phyloP scores from a whole-genome alignment of 92 coral and sea anemone genomes.

The Bergia sp. region DNA sequence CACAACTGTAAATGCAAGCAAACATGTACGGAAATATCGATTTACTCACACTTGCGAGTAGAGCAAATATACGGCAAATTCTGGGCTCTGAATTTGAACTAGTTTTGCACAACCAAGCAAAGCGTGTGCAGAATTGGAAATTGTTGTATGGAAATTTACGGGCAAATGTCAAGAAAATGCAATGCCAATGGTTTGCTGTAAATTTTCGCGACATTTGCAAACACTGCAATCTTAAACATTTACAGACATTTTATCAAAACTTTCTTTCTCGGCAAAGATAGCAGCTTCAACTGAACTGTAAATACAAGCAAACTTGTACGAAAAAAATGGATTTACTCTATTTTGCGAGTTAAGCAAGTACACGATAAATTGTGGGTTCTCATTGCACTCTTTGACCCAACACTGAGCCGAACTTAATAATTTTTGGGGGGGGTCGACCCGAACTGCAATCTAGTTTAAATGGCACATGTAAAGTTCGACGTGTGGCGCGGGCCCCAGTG shows the following conservation, averaged over 20 bases:
- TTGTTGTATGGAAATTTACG: background rate
- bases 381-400: background rate
- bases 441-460: background rate
- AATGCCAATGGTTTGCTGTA: background rate
- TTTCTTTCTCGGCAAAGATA: no score
- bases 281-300: no score
- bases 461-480: background rate
- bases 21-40: background rate
- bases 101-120: no score
- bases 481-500: background rate
- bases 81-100: no score
- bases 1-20: conserved; percentile 14
- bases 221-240: no score
- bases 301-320: no score
- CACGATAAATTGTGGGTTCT: background rate
- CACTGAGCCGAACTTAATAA: background rate
- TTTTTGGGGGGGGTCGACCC: background rate
- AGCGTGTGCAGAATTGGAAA: background rate
- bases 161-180: background rate
- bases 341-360: background rate
- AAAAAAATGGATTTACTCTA: no score
- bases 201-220: no score
- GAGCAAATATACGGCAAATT: no score
- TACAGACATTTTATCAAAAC: no score
- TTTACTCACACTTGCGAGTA: conserved; percentile 10